Evolutionary conservation across 2,113 vertebrate species (phyloP).

Genomic region (Leucosticte australis): DNA sequence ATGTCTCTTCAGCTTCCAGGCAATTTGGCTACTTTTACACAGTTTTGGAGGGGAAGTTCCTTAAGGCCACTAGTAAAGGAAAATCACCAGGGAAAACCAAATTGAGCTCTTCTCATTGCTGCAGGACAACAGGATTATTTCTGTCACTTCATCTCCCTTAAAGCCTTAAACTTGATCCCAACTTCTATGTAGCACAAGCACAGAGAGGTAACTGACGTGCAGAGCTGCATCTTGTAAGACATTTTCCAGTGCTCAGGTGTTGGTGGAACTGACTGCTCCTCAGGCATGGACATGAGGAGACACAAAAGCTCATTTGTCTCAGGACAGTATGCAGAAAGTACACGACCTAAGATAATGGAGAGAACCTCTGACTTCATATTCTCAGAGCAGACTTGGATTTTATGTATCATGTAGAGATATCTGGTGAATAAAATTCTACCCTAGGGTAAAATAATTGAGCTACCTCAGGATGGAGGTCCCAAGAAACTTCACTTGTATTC

Average conservation of each 20-base stretch:
- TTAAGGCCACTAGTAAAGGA: background rate
- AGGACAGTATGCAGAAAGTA: background rate
- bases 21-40: background rate
- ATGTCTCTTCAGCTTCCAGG: background rate
- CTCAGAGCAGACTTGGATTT: background rate
- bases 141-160: background rate
- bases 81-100: background rate
- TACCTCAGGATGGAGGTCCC: background rate
- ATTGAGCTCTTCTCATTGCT: background rate
- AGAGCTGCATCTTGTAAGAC: background rate
- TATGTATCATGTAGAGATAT: background rate
- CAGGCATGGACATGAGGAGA: background rate
- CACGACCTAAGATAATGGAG: background rate
- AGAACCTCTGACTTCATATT: background rate
- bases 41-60: background rate
- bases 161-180: background rate
- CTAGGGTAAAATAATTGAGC: background rate
- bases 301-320: background rate
- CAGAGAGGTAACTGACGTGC: fast-evolving
- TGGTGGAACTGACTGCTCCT: background rate
- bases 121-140: background rate
- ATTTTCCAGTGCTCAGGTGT: background rate
- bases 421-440: background rate
- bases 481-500: background rate
- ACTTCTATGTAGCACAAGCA: background rate